A percentile compares a stretch with the other conserved stretches of the same genome.
Conservation (phyloP, 2,113 vertebrate species). For the Phaethon lepturus region DNA sequence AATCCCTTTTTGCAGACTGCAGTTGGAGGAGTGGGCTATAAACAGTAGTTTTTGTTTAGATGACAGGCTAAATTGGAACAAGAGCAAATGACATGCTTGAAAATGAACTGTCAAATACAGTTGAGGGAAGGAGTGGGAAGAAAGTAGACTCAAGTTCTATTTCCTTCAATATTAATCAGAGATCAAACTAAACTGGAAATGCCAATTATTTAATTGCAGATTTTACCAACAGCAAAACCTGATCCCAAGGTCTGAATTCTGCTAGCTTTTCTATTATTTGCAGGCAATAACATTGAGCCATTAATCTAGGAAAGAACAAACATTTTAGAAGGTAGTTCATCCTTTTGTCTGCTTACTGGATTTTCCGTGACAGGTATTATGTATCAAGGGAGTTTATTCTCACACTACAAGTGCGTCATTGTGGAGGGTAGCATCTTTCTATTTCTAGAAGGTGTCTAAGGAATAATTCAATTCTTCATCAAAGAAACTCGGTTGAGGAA, state of each 20-base stretch:
- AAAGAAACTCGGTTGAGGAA: slow-evolving; percentile 13
- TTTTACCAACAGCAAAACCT: slow-evolving; percentile 13
- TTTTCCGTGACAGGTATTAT: not conserved
- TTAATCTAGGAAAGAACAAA: not conserved
- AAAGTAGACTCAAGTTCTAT: not conserved
- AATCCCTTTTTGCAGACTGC: not conserved
- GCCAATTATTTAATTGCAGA: not conserved
- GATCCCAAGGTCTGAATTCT: not conserved
- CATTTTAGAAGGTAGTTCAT: not conserved
- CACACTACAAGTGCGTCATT: not conserved
- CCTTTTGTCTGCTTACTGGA: not conserved
- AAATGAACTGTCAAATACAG: not conserved
- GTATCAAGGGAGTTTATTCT: not conserved
- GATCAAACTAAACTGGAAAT: slow-evolving; percentile 6
- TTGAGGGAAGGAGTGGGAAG: not conserved
- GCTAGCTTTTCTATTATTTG: not conserved
- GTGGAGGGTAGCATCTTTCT: not conserved
- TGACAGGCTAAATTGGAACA: not conserved
- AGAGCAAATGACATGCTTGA: not conserved
- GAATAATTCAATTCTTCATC: slow-evolving; percentile 6
- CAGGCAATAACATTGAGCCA: not conserved
- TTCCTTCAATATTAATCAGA: slow-evolving; percentile 12
- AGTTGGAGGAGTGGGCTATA: not conserved
- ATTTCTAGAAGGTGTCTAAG: slow-evolving; percentile 13
- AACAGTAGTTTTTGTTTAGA: slow-evolving; percentile 9